These are phyloP conservation scores for Jaculus jaculus DNA, from an alignment of 2,113 vertebrate species.

Conservation along the genomic window DNA sequence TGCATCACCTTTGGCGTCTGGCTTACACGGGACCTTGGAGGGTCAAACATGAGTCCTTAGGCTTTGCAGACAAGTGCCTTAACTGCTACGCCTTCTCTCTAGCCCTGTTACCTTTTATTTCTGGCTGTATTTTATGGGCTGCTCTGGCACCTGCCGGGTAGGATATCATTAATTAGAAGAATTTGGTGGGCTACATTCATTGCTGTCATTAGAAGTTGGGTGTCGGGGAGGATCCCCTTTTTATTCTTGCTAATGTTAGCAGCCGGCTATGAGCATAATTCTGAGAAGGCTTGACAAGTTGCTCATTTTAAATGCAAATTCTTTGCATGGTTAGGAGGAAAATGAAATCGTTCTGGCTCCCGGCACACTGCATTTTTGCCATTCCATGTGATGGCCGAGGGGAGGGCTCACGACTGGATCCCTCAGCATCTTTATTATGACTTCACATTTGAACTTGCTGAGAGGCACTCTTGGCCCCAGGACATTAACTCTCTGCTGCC, in stretches of 20 bases:
- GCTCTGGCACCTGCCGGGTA: not conserved
- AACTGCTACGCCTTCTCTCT: too few species aligned
- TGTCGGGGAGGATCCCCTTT: slow-evolving; percentile 9
- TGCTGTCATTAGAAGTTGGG: slow-evolving; percentile 33
- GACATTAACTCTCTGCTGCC: slow-evolving; percentile 60
- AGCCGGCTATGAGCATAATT: slow-evolving; percentile 43
- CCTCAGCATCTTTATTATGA: slow-evolving; percentile 61
- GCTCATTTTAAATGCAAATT: slow-evolving; percentile 78
- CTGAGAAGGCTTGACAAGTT: slow-evolving; percentile 60
- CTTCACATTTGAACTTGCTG: slow-evolving; percentile 57
- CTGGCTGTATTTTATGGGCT: not conserved
- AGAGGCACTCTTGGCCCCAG: slow-evolving; percentile 33
- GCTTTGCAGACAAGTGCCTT: too few species aligned
- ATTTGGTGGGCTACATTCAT: not conserved
- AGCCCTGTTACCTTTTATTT: too few species aligned
- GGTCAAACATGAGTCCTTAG: too few species aligned
- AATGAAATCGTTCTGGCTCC: slow-evolving; percentile 63
- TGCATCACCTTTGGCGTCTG: too few species aligned
- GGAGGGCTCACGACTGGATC: slow-evolving; percentile 59
- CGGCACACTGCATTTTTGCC: slow-evolving; percentile 69
- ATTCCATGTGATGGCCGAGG: slow-evolving; percentile 65
- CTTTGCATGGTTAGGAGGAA: slow-evolving; percentile 67
- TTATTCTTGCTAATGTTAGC: slow-evolving; percentile 40
- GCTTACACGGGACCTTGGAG: too few species aligned
- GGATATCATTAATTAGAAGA: slow-evolving; percentile 7